Percentiles rank a stretch among this genome's conserved stretches.
Conservation (phyloP, 1,140 invertebrate genomes). For the Caenorhabditis tropicalis region DNA sequence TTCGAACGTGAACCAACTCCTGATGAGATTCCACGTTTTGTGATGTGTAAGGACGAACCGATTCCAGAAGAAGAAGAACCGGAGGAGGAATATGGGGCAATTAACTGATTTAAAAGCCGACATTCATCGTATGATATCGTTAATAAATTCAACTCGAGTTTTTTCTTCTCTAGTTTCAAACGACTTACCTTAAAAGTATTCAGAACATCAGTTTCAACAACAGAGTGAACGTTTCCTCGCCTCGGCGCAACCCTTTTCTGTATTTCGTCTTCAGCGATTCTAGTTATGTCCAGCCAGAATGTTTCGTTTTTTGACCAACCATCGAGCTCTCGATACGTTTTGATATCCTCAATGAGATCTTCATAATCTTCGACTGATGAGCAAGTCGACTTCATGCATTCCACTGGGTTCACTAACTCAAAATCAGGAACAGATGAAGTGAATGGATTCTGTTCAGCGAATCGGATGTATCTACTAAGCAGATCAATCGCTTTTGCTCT, state of each 20-base stretch:
- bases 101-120: not conserved
- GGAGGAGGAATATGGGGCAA: not conserved
- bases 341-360: slow-evolving; percentile 95
- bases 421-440: slow-evolving; percentile 80
- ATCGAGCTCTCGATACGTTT: slow-evolving; percentile 74
- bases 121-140: too few species aligned
- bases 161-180: not conserved
- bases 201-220: slow-evolving; percentile 88
- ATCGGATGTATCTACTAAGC: slow-evolving; percentile 73
- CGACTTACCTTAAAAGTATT: slow-evolving; percentile 81
- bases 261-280: slow-evolving; percentile 93
- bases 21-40: slow-evolving; percentile 50
- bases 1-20: slow-evolving; percentile 54
- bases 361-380: slow-evolving; percentile 84
- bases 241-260: slow-evolving; percentile 79
- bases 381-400: not conserved
- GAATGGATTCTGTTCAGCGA: slow-evolving; percentile 78
- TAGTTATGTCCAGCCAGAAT: slow-evolving; percentile 96
- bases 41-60: not conserved
- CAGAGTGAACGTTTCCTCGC: slow-evolving; percentile 83
- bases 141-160: not conserved
- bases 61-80: slow-evolving; percentile 39
- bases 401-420: slow-evolving; percentile 91
- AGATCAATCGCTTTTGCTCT: slow-evolving; percentile 98
- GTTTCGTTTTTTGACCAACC: slow-evolving; percentile 72